Evolutionary conservation across 2,888 invertebrate species (phyloP).

Genomic region (Rhyacophila evoluta): DNA sequence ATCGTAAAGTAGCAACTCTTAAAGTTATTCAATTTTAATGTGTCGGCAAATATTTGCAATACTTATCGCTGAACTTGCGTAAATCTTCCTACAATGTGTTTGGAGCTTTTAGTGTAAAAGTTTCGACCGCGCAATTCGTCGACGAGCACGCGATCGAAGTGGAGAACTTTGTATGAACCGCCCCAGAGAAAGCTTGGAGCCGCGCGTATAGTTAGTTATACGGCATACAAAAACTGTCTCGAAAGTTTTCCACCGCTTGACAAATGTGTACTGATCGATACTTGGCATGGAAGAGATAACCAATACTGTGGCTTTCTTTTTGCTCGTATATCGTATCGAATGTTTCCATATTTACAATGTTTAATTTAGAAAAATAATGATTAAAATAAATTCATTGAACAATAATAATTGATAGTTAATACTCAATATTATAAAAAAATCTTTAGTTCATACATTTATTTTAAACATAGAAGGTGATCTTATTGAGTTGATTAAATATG

Average conservation of each 20-base stretch:
- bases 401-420: too few species aligned
- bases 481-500: too few species aligned
- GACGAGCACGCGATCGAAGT: not conserved
- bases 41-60: too few species aligned
- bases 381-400: too few species aligned
- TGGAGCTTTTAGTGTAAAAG: not conserved
- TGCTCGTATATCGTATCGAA: too few species aligned
- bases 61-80: not conserved
- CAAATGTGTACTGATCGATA: conserved; percentile 53
- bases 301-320: not conserved
- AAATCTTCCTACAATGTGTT: not conserved
- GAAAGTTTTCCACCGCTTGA: conserved; percentile 66
- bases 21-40: too few species aligned
- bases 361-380: too few species aligned
- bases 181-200: not conserved
- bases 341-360: too few species aligned
- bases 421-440: too few species aligned
- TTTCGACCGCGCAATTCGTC: conserved; percentile 18
- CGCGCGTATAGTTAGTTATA: not conserved
- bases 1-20: too few species aligned
- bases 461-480: too few species aligned
- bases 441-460: too few species aligned
- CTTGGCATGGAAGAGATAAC: conserved; percentile 29
- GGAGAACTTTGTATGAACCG: not conserved
- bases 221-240: conserved; percentile 72